Evolutionary conservation across 2,888 invertebrate genomes (phyloP).

Genomic region (Sphecodes monilicornis): DNA sequence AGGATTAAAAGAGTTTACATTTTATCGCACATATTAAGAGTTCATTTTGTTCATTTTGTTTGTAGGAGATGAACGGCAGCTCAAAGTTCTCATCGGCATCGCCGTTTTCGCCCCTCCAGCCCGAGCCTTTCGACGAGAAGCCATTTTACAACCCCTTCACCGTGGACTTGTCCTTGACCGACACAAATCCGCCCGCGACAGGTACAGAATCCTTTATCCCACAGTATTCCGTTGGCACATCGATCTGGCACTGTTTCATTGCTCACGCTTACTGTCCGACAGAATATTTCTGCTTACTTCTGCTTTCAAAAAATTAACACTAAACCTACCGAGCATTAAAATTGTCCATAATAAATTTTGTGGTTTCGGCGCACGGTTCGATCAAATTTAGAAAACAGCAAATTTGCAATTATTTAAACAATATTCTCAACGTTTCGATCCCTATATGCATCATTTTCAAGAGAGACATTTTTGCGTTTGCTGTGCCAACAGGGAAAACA

Average conservation of each 20-base stretch:
- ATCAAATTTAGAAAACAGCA: no score
- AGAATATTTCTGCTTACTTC: slow-evolving; percentile 40
- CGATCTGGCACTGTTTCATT: slow-evolving; percentile 49
- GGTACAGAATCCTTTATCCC: slow-evolving; percentile 52
- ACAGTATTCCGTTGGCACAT: slow-evolving; percentile 53
- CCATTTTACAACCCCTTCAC: slow-evolving; percentile 80
- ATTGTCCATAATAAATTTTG: no score
- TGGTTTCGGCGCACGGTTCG: no score
- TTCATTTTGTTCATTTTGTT: not conserved
- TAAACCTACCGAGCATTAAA: no score
- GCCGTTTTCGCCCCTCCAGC: slow-evolving; percentile 60
- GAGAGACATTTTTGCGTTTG: no score
- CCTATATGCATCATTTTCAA: no score
- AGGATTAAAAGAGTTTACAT: not conserved
- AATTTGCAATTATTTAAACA: no score
- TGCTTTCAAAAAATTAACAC: no score
- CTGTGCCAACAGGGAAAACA: no score
- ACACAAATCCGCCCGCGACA: slow-evolving; percentile 63
- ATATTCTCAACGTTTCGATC: no score
- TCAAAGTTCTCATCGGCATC: slow-evolving; percentile 72
- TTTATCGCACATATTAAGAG: not conserved
- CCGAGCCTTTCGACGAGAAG: slow-evolving; percentile 70
- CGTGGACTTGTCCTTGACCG: slow-evolving; percentile 75
- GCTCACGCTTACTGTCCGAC: not conserved
- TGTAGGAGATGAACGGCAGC: slow-evolving; percentile 75